A percentile compares a stretch with the other conserved stretches of the same genome.
phyloP scores from a whole-genome alignment of 2,797 vertebrate genomes.

The Premnoplex brunnescens region DNA sequence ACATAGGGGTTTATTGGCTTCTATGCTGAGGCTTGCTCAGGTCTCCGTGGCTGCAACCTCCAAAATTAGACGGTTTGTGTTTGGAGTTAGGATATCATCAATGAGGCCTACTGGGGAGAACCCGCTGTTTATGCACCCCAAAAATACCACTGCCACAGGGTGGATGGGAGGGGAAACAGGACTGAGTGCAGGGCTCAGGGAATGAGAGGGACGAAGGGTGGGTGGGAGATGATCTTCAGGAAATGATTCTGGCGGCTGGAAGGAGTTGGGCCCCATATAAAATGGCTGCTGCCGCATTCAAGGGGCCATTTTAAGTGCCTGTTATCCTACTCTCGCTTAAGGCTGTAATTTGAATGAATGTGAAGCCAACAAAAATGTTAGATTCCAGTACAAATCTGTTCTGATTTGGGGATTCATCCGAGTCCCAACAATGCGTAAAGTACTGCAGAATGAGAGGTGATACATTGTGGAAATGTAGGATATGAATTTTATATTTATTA shows the following conservation, averaged over 20 bases:
- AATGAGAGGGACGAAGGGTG: neutral
- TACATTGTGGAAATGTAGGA: slow-evolving; percentile 51
- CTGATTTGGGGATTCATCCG: slow-evolving; percentile 54
- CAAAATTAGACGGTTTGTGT: neutral
- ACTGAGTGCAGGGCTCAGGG: fast-evolving
- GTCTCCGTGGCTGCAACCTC: neutral
- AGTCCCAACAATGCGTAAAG: slow-evolving; percentile 54
- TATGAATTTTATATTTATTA: slow-evolving; percentile 70
- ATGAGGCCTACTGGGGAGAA: neutral
- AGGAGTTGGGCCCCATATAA: slow-evolving; percentile 4
- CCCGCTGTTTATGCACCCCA: neutral
- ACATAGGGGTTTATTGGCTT: neutral
- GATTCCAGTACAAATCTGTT: slow-evolving; percentile 60
- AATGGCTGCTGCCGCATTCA: slow-evolving; percentile 23
- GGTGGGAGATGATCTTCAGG: neutral
- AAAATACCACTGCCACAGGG: neutral
- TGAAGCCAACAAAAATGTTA: slow-evolving; percentile 60
- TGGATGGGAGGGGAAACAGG: neutral
- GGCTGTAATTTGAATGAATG: slow-evolving; percentile 46
- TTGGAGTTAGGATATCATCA: neutral
- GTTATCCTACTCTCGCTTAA: slow-evolving; percentile 16
- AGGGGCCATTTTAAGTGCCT: slow-evolving; percentile 60
- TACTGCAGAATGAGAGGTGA: slow-evolving; percentile 47
- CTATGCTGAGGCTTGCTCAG: neutral
- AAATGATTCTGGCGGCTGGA: neutral